Evolutionary conservation across 2,888 invertebrate species (phyloP).

Genomic region (Xanthia togata): DNA sequence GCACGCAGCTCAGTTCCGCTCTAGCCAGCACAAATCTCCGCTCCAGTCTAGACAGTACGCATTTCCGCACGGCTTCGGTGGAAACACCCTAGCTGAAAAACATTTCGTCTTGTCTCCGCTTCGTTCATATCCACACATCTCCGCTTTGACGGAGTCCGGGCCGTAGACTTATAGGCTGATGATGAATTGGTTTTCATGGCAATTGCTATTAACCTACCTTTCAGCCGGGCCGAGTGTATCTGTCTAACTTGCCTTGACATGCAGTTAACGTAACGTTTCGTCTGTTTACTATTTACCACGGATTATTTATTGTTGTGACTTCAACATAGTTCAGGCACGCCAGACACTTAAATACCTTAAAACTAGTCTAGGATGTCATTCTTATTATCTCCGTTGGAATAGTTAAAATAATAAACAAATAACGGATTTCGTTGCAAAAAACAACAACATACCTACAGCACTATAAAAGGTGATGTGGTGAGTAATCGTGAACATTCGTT

Average conservation of each 20-base stretch:
- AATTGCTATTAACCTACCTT: background rate
- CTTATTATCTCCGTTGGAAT: constrained; percentile 33
- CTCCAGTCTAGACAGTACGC: no score
- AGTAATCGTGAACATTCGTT: background rate
- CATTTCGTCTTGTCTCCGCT: no score
- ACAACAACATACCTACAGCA: constrained; percentile 39
- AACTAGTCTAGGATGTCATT: constrained; percentile 15
- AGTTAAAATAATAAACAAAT: constrained; percentile 40
- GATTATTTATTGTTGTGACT: background rate
- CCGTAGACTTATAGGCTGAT: background rate
- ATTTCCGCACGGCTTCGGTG: no score
- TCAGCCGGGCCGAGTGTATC: no score
- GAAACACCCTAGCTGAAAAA: no score
- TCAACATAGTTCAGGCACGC: background rate
- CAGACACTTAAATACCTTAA: constrained; percentile 12
- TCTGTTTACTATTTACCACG: constrained; percentile 1
- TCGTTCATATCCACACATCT: no score
- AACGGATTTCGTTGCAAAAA: constrained; percentile 12
- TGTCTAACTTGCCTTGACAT: background rate
- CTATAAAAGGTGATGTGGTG: constrained; percentile 11
- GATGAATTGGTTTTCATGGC: background rate
- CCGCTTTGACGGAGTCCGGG: no score
- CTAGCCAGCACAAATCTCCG: no score
- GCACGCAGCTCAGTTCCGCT: no score
- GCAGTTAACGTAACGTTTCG: background rate